phyloP scores from a whole-genome alignment of 2,113 vertebrate species.

The Zosterops lateralis region DNA sequence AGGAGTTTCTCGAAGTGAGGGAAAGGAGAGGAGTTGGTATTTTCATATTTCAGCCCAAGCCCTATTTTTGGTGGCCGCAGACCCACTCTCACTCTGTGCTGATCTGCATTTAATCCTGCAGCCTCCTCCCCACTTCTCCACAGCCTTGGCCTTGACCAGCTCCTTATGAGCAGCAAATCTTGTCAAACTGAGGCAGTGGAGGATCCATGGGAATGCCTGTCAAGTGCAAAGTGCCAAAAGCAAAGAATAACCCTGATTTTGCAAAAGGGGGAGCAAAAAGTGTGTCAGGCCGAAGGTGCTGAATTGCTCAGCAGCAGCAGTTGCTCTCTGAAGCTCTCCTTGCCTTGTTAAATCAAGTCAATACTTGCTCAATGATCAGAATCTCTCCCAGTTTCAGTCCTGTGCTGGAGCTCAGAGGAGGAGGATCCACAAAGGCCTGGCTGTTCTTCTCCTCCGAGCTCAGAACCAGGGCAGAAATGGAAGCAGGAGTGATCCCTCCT shows the following conservation, averaged over 20 bases:
- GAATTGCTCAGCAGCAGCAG: not conserved
- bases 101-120: not conserved
- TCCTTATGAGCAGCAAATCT: not conserved
- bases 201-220: not conserved
- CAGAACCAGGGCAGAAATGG: not conserved
- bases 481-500: not conserved
- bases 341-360: constrained; percentile 31
- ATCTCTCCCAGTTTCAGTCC: not conserved
- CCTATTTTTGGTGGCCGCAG: not conserved
- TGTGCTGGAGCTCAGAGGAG: not conserved
- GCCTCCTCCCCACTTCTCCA: not conserved
- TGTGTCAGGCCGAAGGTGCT: not conserved
- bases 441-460: not conserved
- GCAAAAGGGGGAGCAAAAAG: not conserved
- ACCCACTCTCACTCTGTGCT: not conserved
- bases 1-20: not conserved
- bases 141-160: not conserved
- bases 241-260: not conserved
- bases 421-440: not conserved
- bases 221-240: not conserved
- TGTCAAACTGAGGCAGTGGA: not conserved
- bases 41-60: not conserved
- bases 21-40: not conserved
- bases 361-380: constrained; percentile 17
- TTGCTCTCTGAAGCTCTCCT: not conserved